Evolutionary conservation across 2,888 invertebrate species (phyloP).

Genomic region (Teleogryllus oceanicus): DNA sequence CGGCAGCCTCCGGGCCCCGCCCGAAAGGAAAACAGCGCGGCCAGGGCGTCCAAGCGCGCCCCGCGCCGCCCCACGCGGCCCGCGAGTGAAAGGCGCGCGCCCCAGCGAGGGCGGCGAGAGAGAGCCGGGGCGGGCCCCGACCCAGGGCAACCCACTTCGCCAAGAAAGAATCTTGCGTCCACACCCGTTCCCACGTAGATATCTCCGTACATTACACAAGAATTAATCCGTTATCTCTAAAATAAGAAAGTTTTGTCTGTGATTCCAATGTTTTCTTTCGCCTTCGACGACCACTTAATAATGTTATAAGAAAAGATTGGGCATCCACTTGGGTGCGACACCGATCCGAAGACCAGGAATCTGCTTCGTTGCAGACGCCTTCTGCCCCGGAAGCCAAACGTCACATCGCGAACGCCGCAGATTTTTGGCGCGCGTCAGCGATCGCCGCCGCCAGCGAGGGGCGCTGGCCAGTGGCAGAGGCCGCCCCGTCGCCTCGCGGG

Average conservation of each 20-base stretch:
- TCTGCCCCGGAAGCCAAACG: not conserved
- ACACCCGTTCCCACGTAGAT: too few relatives aligned
- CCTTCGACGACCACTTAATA: too few relatives aligned
- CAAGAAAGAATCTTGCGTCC: too few relatives aligned
- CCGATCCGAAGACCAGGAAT: not conserved
- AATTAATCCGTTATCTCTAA: too few relatives aligned
- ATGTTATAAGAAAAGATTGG: too few relatives aligned
- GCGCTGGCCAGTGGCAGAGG: too few relatives aligned
- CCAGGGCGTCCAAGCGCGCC: not conserved
- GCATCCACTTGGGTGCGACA: not conserved
- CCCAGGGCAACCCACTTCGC: not conserved
- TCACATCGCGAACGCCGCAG: not conserved
- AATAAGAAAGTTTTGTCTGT: too few relatives aligned
- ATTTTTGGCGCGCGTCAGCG: not conserved
- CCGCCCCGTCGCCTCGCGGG: too few relatives aligned
- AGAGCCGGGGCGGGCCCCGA: not conserved
- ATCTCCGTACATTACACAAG: too few relatives aligned
- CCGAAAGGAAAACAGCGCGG: conserved; percentile 6
- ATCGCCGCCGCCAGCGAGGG: not conserved
- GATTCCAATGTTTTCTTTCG: too few relatives aligned
- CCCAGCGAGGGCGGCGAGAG: not conserved
- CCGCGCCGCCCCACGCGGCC: not conserved
- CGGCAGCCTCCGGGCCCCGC: not conserved
- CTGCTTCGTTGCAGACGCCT: not conserved
- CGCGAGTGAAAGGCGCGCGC: not conserved